Base-by-base conservation (phyloP, 1,140 invertebrate genomes). In the Lutraria rhynchaena region DNA sequence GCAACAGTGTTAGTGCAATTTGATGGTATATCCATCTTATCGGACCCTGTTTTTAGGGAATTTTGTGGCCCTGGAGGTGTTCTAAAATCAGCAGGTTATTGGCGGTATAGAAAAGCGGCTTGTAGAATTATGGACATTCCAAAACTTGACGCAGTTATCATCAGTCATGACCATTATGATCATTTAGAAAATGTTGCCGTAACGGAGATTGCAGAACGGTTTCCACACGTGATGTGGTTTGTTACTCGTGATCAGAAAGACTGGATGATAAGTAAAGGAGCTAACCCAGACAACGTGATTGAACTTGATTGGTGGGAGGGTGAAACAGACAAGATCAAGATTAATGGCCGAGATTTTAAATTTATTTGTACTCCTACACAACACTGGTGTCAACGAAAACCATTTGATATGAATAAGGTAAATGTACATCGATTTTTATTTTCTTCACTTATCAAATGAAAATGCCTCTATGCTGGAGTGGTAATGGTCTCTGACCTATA, bases 101-200 rank as follows among this genome's bases (percentile, higher is more conserved):
- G 78, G 24, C 31, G 86, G 29, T 85, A 85, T 27, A 46, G 83
- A 41, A 55, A 55, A 19, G 78, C 75, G 11, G 77, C 86, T 3
- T 87, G 86, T 81, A 24, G 61, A 35, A 65, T 85, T 9, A 22
- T 53, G n/a, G 82, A 87, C 4, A 41, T 87, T 9, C 73, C 92
- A 35, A 67, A 86, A 33, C 84, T 94, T n/a, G 91, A 94, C 85
- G 92, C 89, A 67, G 93, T 93, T 13, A 78, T 94, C 31, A 93
- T 94, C 71, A 93, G 93, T 53, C 93, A 94, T 81, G 92, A 93
- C 83, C 93, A 94, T 88, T 94, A 93, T 82, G 93, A 94, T 86
- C 93, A 94, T 88, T 82, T 94, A 19, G 93, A 94, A 83, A 73
- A 74, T 17, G 74, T 83, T 9, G 87, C 89, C 27, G 92, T 94